Percentiles rank a stretch among this genome's conserved stretches.
Evolutionary conservation across 2,113 vertebrate species (phyloP).

Genomic region (Nycticryphes semicollaris): DNA sequence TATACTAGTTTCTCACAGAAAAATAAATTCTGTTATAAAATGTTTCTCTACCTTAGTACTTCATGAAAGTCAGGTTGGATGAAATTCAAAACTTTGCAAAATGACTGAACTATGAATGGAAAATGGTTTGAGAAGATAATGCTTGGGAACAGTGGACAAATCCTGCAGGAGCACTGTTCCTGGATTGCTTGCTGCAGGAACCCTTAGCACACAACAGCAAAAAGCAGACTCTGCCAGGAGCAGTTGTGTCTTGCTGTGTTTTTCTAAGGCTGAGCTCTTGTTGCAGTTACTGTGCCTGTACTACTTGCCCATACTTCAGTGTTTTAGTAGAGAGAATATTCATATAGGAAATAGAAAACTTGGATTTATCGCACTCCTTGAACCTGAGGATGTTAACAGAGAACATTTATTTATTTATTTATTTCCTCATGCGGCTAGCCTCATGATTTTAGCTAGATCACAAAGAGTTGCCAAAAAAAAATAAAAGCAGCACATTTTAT

Average conservation of each 20-base stretch:
- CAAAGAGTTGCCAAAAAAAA: not conserved
- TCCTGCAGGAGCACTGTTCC: not conserved
- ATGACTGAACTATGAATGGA: not conserved
- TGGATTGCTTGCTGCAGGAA: not conserved
- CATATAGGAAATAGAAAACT: not conserved
- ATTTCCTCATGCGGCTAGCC: not conserved
- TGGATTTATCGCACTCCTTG: not conserved
- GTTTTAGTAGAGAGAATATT: not conserved
- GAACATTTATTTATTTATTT: not conserved
- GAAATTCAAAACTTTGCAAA: not conserved
- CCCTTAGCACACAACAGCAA: not conserved
- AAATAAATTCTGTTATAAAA: not conserved
- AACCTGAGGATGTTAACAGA: not conserved
- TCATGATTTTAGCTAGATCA: not conserved
- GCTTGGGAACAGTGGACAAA: not conserved
- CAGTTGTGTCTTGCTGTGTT: not conserved
- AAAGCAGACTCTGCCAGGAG: not conserved
- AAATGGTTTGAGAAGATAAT: not conserved
- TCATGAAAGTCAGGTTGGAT: not conserved
- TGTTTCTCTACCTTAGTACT: not conserved
- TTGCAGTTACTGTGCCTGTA: not conserved
- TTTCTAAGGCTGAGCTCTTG: not conserved
- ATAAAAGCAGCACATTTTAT: not conserved
- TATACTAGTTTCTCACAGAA: not conserved
- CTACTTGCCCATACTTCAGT: not conserved